Conservation (phyloP, 2,113 vertebrate species). For the Leptocoma aspasia region DNA sequence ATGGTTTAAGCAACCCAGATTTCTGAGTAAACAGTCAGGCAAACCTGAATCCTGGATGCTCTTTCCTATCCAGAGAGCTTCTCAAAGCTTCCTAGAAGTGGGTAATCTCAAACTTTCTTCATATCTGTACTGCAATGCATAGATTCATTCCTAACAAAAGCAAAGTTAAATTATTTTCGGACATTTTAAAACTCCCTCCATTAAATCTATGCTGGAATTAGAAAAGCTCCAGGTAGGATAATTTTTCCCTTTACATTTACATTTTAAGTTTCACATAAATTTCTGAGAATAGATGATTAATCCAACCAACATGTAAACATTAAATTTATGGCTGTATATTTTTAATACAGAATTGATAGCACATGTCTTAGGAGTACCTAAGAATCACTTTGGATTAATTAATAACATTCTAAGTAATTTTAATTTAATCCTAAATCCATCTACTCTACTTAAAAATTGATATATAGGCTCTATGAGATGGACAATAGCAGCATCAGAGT, state of each 20-base stretch:
- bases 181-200: not conserved
- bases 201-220: not conserved
- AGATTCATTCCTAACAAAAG: accelerated
- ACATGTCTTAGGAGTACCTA: not conserved
- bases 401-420: not conserved
- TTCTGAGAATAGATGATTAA: not conserved
- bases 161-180: not conserved
- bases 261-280: not conserved
- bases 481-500: not conserved
- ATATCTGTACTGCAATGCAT: not conserved
- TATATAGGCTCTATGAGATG: not conserved
- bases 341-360: not conserved
- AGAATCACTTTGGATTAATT: not conserved
- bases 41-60: not conserved
- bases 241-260: not conserved
- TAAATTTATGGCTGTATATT: not conserved
- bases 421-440: not conserved
- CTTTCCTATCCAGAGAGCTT: not conserved
- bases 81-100: not conserved
- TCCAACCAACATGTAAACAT: not conserved
- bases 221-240: not conserved
- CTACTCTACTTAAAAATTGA: not conserved
- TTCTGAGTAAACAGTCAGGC: not conserved
- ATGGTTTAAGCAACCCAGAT: not conserved
- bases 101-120: not conserved